Evolutionary conservation across 2,113 vertebrate species (phyloP), one percentile per base, ranked within the genome.

Genomic region (Acrocephalus kingi): DNA sequence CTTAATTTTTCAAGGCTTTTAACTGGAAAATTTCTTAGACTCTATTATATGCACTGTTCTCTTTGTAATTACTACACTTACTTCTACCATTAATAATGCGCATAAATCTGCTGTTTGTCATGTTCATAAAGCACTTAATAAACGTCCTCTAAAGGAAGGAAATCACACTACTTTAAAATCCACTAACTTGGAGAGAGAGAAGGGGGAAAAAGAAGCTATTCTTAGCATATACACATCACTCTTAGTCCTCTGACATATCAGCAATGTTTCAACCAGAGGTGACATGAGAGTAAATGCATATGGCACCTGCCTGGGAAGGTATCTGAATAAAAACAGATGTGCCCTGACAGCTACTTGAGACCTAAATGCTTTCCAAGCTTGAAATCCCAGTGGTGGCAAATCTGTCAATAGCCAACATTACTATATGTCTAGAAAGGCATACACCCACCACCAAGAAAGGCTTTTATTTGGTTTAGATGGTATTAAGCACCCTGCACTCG

Each of bases 261-360:
- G 52, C 68, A 77, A 27, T 64, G 55, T 89, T 91, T 95, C 91
- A 82, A 72, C 24, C 49, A 93, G 96, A 92, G 88, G 85, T 90
- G 96, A 96, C 30, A 9, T 21, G 61, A 94, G 83, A 96, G 83
- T 71, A 93, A 96, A 93, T 84, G 72, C 85, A 94, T 72, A 94
- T 77, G 96, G 93, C 88, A 93, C 88, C 92, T 95, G 92, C 69
- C 76, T 72, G 45, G 35, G 52, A 90, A 93, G 80, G 90, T 67
- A 90, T 92, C 0, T 95, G 88, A 96, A 83, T 84, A 73, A 92
- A 96, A 52, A 87, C 75, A 96, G 86, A 95, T 86, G 82, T 86
- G 85, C n/a, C 28, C 48, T 93, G 92, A 96, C 92, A 96, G 88
- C 79, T 86, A 86, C 92, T 92, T 96, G 85, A 96, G 95, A 94